phyloP scores from a whole-genome alignment of 64 coral and sea anemone species.

The Actinia tenebrosa region DNA sequence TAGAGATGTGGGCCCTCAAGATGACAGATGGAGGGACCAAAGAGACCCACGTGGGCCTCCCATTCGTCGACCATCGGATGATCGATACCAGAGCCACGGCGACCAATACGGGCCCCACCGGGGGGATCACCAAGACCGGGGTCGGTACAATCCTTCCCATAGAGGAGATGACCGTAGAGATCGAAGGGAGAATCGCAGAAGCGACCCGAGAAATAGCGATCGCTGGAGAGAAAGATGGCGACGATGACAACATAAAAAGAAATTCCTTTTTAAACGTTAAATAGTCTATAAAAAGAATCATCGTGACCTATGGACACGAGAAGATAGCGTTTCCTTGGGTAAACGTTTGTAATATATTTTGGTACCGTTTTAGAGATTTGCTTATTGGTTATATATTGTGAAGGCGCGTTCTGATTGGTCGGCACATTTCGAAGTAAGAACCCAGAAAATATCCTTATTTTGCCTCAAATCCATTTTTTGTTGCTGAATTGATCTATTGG shows the following conservation, averaged over 20 bases:
- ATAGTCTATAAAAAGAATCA: neutral
- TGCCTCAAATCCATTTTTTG: neutral
- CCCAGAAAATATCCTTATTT: neutral
- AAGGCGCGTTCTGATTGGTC: neutral
- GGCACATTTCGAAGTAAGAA: neutral
- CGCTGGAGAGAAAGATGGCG: constrained; percentile 24
- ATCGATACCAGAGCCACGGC: constrained; percentile 4
- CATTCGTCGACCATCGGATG: neutral
- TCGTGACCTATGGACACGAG: neutral
- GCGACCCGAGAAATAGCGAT: constrained; percentile 8
- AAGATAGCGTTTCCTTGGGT: neutral
- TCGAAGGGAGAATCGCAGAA: neutral
- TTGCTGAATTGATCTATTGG: no score
- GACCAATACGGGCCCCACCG: neutral
- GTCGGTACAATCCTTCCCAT: constrained; percentile 3
- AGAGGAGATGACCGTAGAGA: constrained; percentile 8
- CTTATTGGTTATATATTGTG: neutral
- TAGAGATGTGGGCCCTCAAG: neutral
- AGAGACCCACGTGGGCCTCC: constrained; percentile 7
- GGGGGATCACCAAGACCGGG: constrained; percentile 13
- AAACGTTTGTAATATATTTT: constrained; percentile 15
- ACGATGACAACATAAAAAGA: constrained; percentile 27
- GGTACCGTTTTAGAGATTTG: neutral
- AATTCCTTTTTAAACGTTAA: constrained; percentile 37
- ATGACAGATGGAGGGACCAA: constrained; percentile 24